phyloP scores from a whole-genome alignment of 1,140 invertebrate species.

The Acyrthosiphon pisum region DNA sequence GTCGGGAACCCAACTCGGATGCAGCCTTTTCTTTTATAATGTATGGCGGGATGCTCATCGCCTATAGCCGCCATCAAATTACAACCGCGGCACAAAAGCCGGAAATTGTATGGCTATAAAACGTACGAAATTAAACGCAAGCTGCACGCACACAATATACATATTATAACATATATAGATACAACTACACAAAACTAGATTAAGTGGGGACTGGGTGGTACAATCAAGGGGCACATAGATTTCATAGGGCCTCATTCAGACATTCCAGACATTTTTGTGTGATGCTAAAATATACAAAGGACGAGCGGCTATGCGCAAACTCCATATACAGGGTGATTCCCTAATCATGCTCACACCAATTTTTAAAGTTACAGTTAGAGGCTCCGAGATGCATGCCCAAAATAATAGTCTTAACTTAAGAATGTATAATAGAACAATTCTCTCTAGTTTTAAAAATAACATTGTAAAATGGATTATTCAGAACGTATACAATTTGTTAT shows the following conservation, averaged over 20 bases:
- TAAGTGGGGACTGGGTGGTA: not conserved
- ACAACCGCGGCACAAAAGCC: not conserved
- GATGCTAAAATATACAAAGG: not conserved
- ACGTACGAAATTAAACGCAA: not conserved
- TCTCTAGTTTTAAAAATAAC: too few relatives aligned
- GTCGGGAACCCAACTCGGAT: not conserved
- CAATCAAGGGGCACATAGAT: not conserved
- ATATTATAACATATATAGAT: not conserved
- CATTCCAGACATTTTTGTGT: not conserved
- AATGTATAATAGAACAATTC: too few relatives aligned
- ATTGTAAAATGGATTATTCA: too few relatives aligned
- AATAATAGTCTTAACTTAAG: too few relatives aligned
- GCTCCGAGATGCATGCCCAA: too few relatives aligned
- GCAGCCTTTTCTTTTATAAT: conserved; percentile 8
- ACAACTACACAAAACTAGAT: not conserved
- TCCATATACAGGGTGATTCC: not conserved
- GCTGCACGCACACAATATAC: not conserved
- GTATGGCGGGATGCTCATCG: not conserved
- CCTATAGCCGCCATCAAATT: not conserved
- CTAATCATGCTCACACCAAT: not conserved
- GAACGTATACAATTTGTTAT: too few relatives aligned
- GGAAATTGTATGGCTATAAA: not conserved
- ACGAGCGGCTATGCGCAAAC: not conserved
- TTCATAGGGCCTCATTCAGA: not conserved
- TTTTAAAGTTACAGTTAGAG: too few relatives aligned